Evolutionary conservation across 2,888 invertebrate species (phyloP), one percentile per base, ranked within the genome.

Genomic region (Nephrotoma guestfalica): DNA sequence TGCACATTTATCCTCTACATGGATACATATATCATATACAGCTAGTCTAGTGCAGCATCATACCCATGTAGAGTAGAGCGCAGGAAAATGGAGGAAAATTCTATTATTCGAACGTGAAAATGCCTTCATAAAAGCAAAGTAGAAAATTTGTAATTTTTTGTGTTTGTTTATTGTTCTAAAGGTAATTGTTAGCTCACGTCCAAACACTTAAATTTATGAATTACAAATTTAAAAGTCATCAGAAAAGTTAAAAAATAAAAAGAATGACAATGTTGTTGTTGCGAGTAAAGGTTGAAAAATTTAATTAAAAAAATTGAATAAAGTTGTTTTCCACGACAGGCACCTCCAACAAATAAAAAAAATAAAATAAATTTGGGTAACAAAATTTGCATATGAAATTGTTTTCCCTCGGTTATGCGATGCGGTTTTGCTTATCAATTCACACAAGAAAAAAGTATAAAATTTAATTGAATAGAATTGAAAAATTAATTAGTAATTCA

Each of bases 121-220:
- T 47, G n/a, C n/a, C 5, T 47, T 13, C 43, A 51, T 15, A n/a
- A 51, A 51, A 51, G 15, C 51, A 51, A 51, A 51, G 51, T 51
- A 51, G 47, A 47, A 47, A 47, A n/a, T n/a, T 30, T 83, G 11
- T 9, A 83, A 41, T 83, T 83, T 40, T 83, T 83, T 30, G 30
- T 30, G 30, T 30, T 30, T 30, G 30, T 30, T 41, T 83, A 40
- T 83, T 83, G 5, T 83, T 83, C 40, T 9, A 40, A 83, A 83
- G 83, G 83, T 83, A 83, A 83, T 83, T 83, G 83, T 83, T 83
- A 83, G 83, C 83, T 83, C 83, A 83, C 83, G 83, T 83, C 83
- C 83, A 83, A 83, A 83, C 83, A 83, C 83, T 83, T 83, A 83
- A 83, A 83, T 40, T 83, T 83, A 83, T 83, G 83, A 83, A 83